Base-by-base conservation (phyloP, 2,113 vertebrate genomes). In the Cyprinodon brontotheroides region DNA sequence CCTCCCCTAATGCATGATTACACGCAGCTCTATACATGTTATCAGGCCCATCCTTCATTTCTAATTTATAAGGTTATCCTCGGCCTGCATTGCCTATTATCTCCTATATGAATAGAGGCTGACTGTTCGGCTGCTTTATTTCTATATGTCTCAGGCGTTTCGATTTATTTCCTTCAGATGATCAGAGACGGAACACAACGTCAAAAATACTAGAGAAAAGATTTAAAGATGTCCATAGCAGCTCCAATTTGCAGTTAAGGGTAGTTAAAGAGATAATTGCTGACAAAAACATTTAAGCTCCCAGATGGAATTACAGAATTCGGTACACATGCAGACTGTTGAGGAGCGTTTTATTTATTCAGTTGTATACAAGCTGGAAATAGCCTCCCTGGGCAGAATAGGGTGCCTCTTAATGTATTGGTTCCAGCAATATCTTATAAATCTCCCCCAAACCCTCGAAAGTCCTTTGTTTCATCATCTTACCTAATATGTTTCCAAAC, bases 11-110 rank as follows among this genome's bases (percentile, higher is more conserved):
- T 57, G 17, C 74, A 75, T 63, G 81, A 79, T 85, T 80, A 75
- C 60, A 39, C 68, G 39, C 53, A 59, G 61, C 73, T 78, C 64
- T 74, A 62, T 70, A 45, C 62, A 72, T 48, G 70, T 77, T 66
- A 70, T 76, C 74, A 67, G 69, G 48, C 76, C 78, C 70, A 41
- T 53, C 66, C 77, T 77, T 84, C 76, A 81, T 72, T 67, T 78
- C 74, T 82, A 67, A 79, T 87, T 82, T 61, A 79, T 71, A 50
- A 53, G 53, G 47, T 50, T 68, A 69, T 48, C 75, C 6, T 47
- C 62, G 70, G 77, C 74, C 47, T 61, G 38, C 22, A 69, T 71
- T 74, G 62, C 50, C 38, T 40, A 3, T 75, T 86, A 66, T 29
- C 17, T 36, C 0, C 60, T 38, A 50, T 80, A 62, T 57, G 39